Percentiles rank a stretch among this genome's conserved stretches.
phyloP scores from a whole-genome alignment of 92 coral and sea anemone species.

The Palythoa grandis region DNA sequence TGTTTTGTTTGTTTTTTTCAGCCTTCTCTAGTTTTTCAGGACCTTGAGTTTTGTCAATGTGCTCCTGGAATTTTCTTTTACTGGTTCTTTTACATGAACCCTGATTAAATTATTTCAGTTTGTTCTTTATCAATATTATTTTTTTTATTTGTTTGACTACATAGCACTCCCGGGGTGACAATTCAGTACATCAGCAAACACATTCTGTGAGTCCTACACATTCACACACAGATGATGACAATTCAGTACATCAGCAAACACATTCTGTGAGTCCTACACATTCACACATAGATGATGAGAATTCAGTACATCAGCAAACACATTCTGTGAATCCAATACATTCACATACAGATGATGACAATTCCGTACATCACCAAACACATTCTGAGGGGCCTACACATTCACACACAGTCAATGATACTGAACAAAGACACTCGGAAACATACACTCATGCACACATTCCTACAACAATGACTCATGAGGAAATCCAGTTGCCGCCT shows the following conservation, averaged over 20 bases:
- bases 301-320: constrained; percentile 12
- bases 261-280: not conserved
- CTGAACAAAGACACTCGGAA: not conserved
- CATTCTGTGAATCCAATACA: not conserved
- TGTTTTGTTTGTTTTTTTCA: too few relatives aligned
- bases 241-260: constrained; percentile 10
- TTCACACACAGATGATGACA: constrained; percentile 39
- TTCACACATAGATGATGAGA: constrained; percentile 18
- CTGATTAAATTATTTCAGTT: too few relatives aligned
- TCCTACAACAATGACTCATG: constrained; percentile 1
- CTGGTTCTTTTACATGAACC: too few relatives aligned
- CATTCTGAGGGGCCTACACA: constrained; percentile 10
- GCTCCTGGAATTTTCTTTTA: too few relatives aligned
- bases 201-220: constrained; percentile 6
- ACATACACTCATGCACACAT: not conserved
- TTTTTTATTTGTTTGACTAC: constrained; percentile 69
- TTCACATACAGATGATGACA: constrained; percentile 13
- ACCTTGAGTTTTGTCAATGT: too few relatives aligned
- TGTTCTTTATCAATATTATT: too few relatives aligned
- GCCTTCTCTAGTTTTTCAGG: too few relatives aligned
- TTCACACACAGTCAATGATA: constrained; percentile 13
- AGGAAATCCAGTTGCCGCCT: constrained; percentile 4
- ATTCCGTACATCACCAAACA: constrained; percentile 3
- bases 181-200: constrained; percentile 12
- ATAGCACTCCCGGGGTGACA: constrained; percentile 76